These are phyloP conservation scores for Cephus spinipes DNA, from an alignment of 2,888 invertebrate genomes.

Conservation along the genomic window DNA sequence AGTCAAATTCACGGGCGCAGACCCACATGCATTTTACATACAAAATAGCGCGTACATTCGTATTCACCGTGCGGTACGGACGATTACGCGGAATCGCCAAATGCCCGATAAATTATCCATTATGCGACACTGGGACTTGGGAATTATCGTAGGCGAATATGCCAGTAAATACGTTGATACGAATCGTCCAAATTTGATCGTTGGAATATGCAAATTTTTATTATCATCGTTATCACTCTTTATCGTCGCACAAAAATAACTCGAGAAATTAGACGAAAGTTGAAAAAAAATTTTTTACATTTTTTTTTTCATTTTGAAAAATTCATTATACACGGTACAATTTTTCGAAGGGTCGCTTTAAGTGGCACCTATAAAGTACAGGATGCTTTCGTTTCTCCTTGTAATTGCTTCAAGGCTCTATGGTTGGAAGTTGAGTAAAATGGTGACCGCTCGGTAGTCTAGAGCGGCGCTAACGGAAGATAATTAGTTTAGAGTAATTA, in stretches of 20 bases:
- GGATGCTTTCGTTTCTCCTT: too few species aligned
- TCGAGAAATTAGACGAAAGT: too few species aligned
- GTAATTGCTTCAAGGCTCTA: slow-evolving; percentile 11
- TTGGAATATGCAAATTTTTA: too few species aligned
- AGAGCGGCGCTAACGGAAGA: slow-evolving; percentile 44
- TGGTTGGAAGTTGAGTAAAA: slow-evolving; percentile 8
- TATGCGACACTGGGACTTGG: not conserved
- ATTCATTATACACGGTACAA: too few species aligned
- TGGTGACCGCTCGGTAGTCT: slow-evolving; percentile 20
- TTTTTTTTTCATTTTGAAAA: too few species aligned
- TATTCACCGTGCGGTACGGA: slow-evolving; percentile 10
- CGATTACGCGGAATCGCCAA: slow-evolving; percentile 21
- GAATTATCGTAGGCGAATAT: slow-evolving; percentile 10
- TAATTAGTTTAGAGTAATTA: slow-evolving; percentile 61
- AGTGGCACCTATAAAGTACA: too few species aligned
- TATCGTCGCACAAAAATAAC: too few species aligned
- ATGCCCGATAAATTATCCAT: slow-evolving; percentile 7
- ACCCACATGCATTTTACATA: slow-evolving; percentile 14
- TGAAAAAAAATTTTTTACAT: too few species aligned
- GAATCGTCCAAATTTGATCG: too few species aligned
- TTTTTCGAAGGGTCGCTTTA: too few species aligned
- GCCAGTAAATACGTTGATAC: too few species aligned
- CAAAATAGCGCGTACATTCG: slow-evolving; percentile 11
- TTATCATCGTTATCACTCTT: too few species aligned
- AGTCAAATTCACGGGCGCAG: not conserved